A percentile compares a stretch with the other conserved stretches of the same genome.
phyloP scores from a whole-genome alignment of 2,113 vertebrate genomes.

The Actenoides hombroni region DNA sequence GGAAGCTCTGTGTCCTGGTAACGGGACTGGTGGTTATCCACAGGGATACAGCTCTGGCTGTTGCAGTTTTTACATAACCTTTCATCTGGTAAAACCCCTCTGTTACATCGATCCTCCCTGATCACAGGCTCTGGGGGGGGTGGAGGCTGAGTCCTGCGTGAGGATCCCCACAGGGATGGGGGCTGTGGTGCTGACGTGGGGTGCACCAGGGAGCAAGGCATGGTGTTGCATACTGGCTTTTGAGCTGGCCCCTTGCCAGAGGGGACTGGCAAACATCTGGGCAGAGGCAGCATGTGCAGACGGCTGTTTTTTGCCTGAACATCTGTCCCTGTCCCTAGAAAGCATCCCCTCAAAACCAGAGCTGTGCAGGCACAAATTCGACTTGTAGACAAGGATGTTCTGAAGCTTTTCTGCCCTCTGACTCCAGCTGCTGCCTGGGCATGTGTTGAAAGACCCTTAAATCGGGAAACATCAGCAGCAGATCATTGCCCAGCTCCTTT shows the following conservation, averaged over 20 bases:
- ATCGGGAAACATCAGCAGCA: not conserved
- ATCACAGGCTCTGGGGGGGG: not conserved
- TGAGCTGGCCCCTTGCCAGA: not conserved
- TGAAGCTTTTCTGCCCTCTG: not conserved
- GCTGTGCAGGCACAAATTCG: not conserved
- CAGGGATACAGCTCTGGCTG: rapidly evolving
- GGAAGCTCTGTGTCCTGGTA: not conserved
- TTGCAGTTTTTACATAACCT: rapidly evolving
- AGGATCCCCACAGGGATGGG: rapidly evolving
- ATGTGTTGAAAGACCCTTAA: not conserved
- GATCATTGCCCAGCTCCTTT: not conserved
- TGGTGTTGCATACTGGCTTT: not conserved
- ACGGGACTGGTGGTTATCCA: not conserved
- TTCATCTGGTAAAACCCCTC: not conserved
- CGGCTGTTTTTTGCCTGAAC: not conserved
- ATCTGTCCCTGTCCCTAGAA: not conserved
- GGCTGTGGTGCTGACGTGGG: not conserved
- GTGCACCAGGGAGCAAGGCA: not conserved
- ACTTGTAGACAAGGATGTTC: not conserved
- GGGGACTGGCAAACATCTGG: not conserved
- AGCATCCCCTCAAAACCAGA: not conserved
- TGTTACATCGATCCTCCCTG: no score
- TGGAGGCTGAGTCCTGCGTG: rapidly evolving
- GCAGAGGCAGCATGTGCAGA: not conserved
- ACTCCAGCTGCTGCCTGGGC: not conserved